Percentiles rank a stretch among this genome's conserved stretches.
Conservation (phyloP, 2,888 invertebrate species). For the Syrphus vitripennis region DNA sequence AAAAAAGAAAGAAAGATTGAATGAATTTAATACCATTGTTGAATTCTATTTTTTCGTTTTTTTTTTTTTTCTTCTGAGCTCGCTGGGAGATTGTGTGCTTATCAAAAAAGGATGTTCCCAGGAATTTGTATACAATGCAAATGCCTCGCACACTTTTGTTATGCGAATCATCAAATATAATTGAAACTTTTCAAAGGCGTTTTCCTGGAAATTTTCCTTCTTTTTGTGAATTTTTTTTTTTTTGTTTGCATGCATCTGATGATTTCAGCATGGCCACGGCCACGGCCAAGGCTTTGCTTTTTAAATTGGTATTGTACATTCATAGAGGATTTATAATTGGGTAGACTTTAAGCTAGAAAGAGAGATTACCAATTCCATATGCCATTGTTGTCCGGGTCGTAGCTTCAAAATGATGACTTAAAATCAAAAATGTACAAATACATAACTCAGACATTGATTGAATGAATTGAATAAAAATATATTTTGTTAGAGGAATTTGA, state of each 20-base stretch:
- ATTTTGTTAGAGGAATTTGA: no score
- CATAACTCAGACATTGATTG: no score
- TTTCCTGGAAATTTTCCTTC: neutral
- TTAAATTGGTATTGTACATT: neutral
- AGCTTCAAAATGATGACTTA: no score
- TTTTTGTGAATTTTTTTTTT: neutral
- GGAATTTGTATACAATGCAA: slow-evolving; percentile 3
- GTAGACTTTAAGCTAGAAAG: no score
- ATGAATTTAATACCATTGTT: neutral
- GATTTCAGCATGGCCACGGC: neutral
- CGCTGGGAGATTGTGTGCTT: neutral
- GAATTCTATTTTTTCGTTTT: neutral
- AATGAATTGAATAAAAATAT: no score
- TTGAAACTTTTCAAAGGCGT: neutral
- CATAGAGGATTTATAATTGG: neutral
- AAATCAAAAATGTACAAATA: no score
- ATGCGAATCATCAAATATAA: slow-evolving; percentile 1
- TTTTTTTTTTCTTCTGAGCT: neutral
- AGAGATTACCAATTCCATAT: no score
- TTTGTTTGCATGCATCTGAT: neutral
- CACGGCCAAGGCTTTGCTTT: neutral
- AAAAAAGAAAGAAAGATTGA: neutral
- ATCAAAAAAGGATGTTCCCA: neutral
- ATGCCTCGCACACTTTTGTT: neutral
- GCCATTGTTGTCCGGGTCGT: no score